Evolutionary conservation across 2,797 vertebrate species (phyloP), one percentile per base, ranked within the genome.

Genomic region (Paedocypris micromegethes): DNA sequence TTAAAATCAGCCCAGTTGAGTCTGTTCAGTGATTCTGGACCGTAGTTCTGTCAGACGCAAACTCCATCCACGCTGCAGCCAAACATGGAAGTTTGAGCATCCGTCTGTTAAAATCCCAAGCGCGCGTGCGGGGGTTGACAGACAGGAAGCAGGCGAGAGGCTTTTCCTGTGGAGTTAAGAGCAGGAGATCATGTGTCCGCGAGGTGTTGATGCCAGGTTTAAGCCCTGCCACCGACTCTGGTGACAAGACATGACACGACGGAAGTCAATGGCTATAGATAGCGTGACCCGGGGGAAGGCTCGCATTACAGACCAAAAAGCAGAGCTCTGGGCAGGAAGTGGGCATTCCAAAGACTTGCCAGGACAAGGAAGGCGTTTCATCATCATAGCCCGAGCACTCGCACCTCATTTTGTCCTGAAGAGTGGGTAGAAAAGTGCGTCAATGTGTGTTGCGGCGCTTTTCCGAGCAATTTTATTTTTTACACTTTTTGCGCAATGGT

Each of bases 231-330:
- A 81, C 81, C 78, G 76, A 78, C 82, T 82, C 69, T 59, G 78
- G 83, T 86, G 87, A 84, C 85, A 82, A 80, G 84, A 85, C 72
- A 68, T 58, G 67, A 84, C 77, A 75, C 57, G 68, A 77, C 75
- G 75, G 84, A 85, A 84, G 79, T 83, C 85, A 84, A 80, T 56
- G 70, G 79, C 83, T 86, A 89, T 87, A 89, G 77, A 88, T 89
- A 89, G 88, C 75, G 79, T 72, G 68, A 54, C 77, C 75, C 6
- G 3, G 44, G 62, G 72, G 63, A 68, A 72, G 73, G 69, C 58
- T 83, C 75, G 80, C 82, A 80, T 85, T 85, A 77, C 81, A 45
- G 44, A 9, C 47, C 9, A 42, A 58, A 66, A 57, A 58, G 48
- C 48, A 50, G 60, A 37, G 50, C 53, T 3, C 9, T 53, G 53